These are phyloP conservation scores for Ophion ventricosus DNA, from an alignment of 2,888 invertebrate genomes.

Conservation along the genomic window DNA sequence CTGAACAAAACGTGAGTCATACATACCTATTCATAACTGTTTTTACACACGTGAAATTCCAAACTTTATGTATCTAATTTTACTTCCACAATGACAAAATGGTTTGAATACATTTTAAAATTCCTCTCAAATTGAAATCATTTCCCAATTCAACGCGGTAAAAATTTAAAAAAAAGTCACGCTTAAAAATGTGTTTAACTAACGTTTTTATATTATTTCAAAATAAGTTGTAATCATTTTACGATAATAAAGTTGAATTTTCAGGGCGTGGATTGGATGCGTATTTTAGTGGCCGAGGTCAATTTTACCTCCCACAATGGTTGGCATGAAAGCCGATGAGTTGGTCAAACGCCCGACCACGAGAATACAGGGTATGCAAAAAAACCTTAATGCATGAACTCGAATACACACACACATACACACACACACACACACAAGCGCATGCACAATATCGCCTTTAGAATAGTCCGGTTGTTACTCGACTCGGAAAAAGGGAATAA, in stretches of 20 bases:
- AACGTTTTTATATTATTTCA: not conserved
- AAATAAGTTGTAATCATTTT: not conserved
- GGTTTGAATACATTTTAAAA: not conserved
- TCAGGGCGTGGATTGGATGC: not conserved
- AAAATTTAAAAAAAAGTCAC: not conserved
- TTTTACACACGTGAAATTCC: too few species aligned
- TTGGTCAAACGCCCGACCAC: slow-evolving; percentile 41
- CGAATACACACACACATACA: not conserved
- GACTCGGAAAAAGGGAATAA: slow-evolving; percentile 29
- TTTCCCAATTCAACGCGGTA: too few species aligned
- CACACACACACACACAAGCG: not conserved
- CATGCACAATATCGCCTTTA: not conserved
- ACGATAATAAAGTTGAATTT: slow-evolving; percentile 14
- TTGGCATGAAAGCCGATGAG: slow-evolving; percentile 18
- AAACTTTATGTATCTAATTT: not conserved
- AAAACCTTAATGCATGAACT: slow-evolving; percentile 19
- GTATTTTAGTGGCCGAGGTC: slow-evolving; percentile 18
- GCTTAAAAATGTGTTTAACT: not conserved
- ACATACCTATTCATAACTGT: too few species aligned
- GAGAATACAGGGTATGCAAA: slow-evolving; percentile 38
- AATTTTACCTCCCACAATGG: slow-evolving; percentile 8
- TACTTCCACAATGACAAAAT: not conserved
- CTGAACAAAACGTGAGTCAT: too few species aligned
- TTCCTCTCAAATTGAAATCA: not conserved
- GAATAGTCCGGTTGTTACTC: slow-evolving; percentile 58